These are phyloP conservation scores for Plebejus melissa DNA, from an alignment of 2,888 invertebrate species.

Conservation along the genomic window DNA sequence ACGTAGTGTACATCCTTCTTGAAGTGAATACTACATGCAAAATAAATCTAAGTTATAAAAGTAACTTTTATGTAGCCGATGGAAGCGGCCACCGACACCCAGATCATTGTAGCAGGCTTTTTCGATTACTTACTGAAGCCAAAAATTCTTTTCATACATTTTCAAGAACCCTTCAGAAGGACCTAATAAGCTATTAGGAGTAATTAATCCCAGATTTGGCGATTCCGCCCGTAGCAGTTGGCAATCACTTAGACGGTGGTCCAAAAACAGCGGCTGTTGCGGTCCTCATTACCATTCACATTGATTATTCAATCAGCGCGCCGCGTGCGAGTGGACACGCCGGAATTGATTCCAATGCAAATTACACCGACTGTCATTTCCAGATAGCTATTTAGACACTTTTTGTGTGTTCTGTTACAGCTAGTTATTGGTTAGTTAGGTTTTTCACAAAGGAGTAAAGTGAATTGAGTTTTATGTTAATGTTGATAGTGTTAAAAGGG, in stretches of 20 bases:
- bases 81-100: no score
- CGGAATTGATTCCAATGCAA: constrained; percentile 68
- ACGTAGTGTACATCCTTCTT: no score
- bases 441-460: background rate
- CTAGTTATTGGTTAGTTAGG: background rate
- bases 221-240: constrained; percentile 39
- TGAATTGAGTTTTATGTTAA: no score
- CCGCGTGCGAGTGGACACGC: constrained; percentile 47
- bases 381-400: constrained; percentile 5
- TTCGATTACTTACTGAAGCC: no score
- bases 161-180: background rate
- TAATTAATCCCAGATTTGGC: constrained; percentile 31
- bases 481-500: no score
- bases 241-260: constrained; percentile 35
- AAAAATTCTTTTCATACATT: no score
- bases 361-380: constrained; percentile 45
- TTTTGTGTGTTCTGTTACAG: constrained; percentile 11
- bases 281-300: constrained; percentile 66
- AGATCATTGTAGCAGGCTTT: no score
- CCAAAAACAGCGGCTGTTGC: constrained; percentile 62
- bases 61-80: no score
- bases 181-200: constrained; percentile 5
- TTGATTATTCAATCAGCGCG: constrained; percentile 73
- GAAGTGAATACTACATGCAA: no score
- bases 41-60: no score